Percentiles rank a stretch among this genome's conserved stretches.
Evolutionary conservation across 2,113 vertebrate species (phyloP).

Genomic region (Bostrychus sinensis): DNA sequence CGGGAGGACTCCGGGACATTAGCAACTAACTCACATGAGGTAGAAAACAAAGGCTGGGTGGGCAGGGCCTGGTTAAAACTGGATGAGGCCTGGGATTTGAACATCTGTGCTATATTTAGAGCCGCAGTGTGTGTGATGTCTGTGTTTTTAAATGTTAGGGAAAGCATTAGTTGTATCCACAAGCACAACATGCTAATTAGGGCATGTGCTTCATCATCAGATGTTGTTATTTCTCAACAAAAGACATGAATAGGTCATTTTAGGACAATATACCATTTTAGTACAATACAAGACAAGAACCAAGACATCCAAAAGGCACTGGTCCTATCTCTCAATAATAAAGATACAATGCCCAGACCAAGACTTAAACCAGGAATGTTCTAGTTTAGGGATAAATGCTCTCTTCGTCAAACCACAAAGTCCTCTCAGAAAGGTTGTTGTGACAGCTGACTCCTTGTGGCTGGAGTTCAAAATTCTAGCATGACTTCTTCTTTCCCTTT

Average conservation of each 20-base stretch:
- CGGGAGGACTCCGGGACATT: slow-evolving; percentile 52
- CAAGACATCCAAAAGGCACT: no score
- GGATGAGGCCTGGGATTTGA: slow-evolving; percentile 44
- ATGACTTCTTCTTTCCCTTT: no score
- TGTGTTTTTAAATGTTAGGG: slow-evolving; percentile 15
- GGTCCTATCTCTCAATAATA: no score
- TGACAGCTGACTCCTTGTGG: background rate
- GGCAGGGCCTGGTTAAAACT: slow-evolving; percentile 29
- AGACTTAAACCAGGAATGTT: no score
- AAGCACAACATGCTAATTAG: slow-evolving; percentile 32
- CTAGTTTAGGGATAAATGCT: no score
- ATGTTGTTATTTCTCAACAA: background rate
- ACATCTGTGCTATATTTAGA: slow-evolving; percentile 68
- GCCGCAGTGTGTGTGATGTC: slow-evolving; percentile 6
- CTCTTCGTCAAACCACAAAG: no score
- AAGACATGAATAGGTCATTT: no score
- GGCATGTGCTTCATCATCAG: slow-evolving; percentile 2
- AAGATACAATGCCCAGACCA: no score
- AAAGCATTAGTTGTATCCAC: slow-evolving; percentile 13
- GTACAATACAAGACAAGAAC: no score
- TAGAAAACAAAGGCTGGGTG: slow-evolving; percentile 34
- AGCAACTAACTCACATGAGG: slow-evolving; percentile 33
- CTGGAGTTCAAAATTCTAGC: no score
- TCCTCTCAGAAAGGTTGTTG: no score
- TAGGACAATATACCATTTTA: no score